A percentile compares a stretch with the other conserved stretches of the same genome.
phyloP scores from a whole-genome alignment of 1,140 invertebrate species.

The Limonius californicus region DNA sequence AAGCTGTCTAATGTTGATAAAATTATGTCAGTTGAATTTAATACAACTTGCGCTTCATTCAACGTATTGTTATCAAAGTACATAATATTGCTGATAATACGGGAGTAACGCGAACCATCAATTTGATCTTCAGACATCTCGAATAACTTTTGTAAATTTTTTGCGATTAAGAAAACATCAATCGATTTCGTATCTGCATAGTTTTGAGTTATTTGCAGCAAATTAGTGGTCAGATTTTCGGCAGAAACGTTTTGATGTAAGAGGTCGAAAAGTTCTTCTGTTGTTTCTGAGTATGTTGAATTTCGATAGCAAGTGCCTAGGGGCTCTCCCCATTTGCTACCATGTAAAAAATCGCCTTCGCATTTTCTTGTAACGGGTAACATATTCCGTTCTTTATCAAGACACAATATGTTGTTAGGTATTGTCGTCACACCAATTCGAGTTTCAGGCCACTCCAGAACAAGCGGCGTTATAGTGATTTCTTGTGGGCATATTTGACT shows the following conservation, averaged over 20 bases:
- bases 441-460: neutral
- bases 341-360: neutral
- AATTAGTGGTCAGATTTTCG: neutral
- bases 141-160: neutral
- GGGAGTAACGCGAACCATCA: no score
- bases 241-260: neutral
- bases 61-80: neutral
- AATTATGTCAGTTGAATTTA: neutral
- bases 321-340: neutral
- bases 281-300: neutral
- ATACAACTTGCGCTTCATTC: neutral
- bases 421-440: neutral
- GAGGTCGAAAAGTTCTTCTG: neutral
- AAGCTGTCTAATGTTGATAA: neutral
- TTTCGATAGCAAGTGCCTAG: neutral
- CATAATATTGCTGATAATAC: neutral
- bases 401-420: neutral
- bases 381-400: neutral
- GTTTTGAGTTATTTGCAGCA: neutral
- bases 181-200: neutral
- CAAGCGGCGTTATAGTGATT: no score
- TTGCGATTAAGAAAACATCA: neutral
- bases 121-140: neutral
- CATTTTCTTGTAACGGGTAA: conserved; percentile 1
- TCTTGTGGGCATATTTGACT: no score